Evolutionary conservation across 2,888 invertebrate species (phyloP).

Genomic region (Creontiades dilutus): DNA sequence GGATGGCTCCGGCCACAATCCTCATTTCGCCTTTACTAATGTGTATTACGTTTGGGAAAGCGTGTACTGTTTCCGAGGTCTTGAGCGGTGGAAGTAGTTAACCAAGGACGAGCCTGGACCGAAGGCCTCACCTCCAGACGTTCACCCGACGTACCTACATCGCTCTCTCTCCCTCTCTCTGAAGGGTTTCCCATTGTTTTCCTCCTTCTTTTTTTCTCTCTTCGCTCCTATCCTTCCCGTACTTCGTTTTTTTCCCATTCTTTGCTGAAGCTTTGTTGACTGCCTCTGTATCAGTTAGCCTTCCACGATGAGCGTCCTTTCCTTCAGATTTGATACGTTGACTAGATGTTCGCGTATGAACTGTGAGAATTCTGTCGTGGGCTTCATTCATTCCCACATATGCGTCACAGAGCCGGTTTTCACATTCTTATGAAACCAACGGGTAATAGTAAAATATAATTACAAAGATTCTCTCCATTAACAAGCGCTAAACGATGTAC

Average conservation of each 20-base stretch:
- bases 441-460: too few relatives aligned
- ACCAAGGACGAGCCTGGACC: background rate
- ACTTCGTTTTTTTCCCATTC: slow-evolving; percentile 26
- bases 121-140: too few relatives aligned
- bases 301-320: slow-evolving; percentile 17
- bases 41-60: slow-evolving; percentile 42
- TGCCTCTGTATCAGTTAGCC: slow-evolving; percentile 4
- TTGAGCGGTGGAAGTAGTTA: background rate
- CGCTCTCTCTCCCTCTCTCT: too few relatives aligned
- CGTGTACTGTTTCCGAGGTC: slow-evolving; percentile 29
- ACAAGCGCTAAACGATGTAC: too few relatives aligned
- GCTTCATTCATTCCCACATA: too few relatives aligned
- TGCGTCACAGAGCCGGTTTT: too few relatives aligned
- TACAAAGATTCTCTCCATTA: too few relatives aligned
- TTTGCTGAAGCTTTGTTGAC: background rate
- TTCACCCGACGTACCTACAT: too few relatives aligned
- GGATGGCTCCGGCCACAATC: slow-evolving; percentile 12
- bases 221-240: slow-evolving; percentile 5
- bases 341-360: background rate
- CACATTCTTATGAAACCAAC: too few relatives aligned
- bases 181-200: background rate
- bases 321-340: slow-evolving; percentile 39
- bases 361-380: background rate
- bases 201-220: background rate
- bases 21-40: slow-evolving; percentile 33